Evolutionary conservation across 2,113 vertebrate genomes (phyloP).

Genomic region (Daubentonia madagascariensis): DNA sequence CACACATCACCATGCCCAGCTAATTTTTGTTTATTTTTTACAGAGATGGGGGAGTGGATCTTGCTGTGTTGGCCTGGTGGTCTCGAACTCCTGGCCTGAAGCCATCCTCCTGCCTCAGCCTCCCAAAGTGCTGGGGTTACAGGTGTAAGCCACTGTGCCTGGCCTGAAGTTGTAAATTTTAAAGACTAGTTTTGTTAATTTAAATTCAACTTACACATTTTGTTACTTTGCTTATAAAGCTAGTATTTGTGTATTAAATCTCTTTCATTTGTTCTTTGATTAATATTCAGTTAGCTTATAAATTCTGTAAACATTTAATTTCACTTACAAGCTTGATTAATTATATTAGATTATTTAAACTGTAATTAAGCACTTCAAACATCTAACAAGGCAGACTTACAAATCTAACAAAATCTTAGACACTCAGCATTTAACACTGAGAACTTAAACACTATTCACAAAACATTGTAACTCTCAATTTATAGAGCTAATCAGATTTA

Average conservation of each 20-base stretch:
- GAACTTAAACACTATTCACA: not conserved
- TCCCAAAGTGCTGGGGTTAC: not conserved
- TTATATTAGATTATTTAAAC: conserved; percentile 31
- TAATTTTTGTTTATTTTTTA: too few species aligned
- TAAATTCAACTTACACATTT: not conserved
- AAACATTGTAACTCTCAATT: not conserved
- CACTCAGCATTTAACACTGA: not conserved
- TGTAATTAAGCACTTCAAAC: conserved; percentile 18
- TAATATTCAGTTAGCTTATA: not conserved
- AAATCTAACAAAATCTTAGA: conserved; percentile 38
- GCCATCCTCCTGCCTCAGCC: not conserved
- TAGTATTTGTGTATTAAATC: not conserved
- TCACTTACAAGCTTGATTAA: conserved; percentile 16
- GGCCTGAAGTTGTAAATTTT: not conserved
- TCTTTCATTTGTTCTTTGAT: not conserved
- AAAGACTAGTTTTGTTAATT: not conserved
- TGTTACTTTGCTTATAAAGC: not conserved
- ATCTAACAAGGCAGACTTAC: conserved; percentile 23
- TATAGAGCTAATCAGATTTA: not conserved
- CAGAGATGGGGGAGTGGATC: not conserved
- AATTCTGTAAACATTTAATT: conserved; percentile 30
- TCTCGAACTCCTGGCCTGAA: not conserved
- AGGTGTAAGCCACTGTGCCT: not conserved
- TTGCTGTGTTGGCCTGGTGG: not conserved
- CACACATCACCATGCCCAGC: too few species aligned